Base-by-base conservation (phyloP, 2,888 invertebrate species). In the Macropis europaea region DNA sequence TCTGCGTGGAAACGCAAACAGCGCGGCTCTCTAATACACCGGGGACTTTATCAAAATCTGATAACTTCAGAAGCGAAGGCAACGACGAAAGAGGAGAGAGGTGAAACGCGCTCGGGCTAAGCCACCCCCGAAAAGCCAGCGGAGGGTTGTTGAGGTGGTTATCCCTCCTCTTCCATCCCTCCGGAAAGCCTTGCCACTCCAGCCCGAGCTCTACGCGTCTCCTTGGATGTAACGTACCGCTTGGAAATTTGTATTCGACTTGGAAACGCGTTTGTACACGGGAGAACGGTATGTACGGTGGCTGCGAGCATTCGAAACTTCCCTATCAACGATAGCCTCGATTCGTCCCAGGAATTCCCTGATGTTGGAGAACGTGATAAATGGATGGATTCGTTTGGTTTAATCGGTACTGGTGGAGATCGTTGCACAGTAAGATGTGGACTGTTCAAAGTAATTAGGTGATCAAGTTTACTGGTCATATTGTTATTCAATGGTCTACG, bases 31-130 rank as follows among this genome's bases (percentile, higher is more conserved):
- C 77, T 76, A 79, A 85, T 84, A 86, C 86, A 80, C 83, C 74
- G 73, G 84, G 76, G 83, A 84, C 82, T 81, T 84, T 83, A 84
- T 83, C 84, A 83, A 83, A 83, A 83, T 83, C 83, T 83, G 83
- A 84, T 83, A 83, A 83, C 77, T 82, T 77, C 74, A 59, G 76
- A 75, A 64, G 77, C 75, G 81, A 67, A 75, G 77, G 82, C 68
- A 82, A 76, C 68, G 67, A 43, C 70, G 69, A 75, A 66, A 64
- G 72, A 79, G 73, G 73, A 71, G 73, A 71, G 69, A 70, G 54
- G 68, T 62, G 79, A 73, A 72, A 73, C 73, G 48, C 79, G 79
- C 66, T 67, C 76, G 79, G 47, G 73, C 77, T 82, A 82, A 82
- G 83, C 82, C 82, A 82, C 76, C 79, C 82, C 82, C 77, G 75